Evolutionary conservation across 2,888 invertebrate species (phyloP), one percentile per base, ranked within the genome.

Genomic region (Pseudanteris insignis): DNA sequence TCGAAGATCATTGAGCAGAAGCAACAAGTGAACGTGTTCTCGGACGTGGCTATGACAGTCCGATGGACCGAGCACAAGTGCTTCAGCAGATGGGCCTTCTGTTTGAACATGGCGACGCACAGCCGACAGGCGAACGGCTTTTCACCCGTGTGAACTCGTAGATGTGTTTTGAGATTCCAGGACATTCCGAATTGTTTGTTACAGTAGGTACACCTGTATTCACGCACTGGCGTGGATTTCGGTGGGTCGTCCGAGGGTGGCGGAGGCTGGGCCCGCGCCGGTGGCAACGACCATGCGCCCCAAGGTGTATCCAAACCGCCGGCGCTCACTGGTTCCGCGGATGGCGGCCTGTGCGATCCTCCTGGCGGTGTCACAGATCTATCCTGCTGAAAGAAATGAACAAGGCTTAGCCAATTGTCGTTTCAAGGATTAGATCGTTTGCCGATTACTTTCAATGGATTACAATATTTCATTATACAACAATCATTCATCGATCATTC

Each of bases 171-270:
- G 73, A 93, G 84, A 83, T 93, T 93, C 92, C 92, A 93, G 55
- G 92, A 92, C 92, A 92, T 92, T 58, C 92, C 92, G 72, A 93
- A 93, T 80, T 92, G 92, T 81, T 93, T 93, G 50, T 92, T 92
- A 79, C 92, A 92, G 79, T 92, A 92, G 76, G 90, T 91, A 77
- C 92, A 93, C 57, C 92, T 88, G 78, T 93, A 93, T 78, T 92
- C 92, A 51, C 92, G 85, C 32, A 91, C 90, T 81, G 73, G 86
- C 82, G 67, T 85, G 79, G 60, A 84, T 73, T 68, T 85, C 74
- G 82, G 85, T 65, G 86, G 86, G 34, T 86, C 84, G 7, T 84
- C 81, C 13, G 86, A 78, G n/a, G 81, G 76, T 41, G 81, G 81
- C 1, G 82, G 81, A 1, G 86, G 86, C 11, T 54, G 15, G 86